Evolutionary conservation across 2,888 invertebrate genomes (phyloP).

Genomic region (Polietes domitor): DNA sequence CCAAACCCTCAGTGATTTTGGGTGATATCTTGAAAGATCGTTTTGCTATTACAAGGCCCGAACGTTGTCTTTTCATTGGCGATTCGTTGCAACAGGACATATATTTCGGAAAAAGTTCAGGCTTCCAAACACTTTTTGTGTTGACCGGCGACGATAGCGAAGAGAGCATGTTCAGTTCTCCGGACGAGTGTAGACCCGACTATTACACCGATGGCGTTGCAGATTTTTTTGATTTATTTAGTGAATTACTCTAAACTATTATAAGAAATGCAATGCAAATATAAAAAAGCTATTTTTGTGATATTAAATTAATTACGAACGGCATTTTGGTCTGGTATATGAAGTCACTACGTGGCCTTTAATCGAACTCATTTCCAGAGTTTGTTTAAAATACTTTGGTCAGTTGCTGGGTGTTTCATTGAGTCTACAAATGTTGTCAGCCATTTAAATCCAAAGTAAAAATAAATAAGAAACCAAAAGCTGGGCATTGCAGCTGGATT

Average conservation of each 20-base stretch:
- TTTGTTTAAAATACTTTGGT: too few relatives aligned
- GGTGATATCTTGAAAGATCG: conserved; percentile 77
- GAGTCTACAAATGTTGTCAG: too few relatives aligned
- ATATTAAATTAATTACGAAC: too few relatives aligned
- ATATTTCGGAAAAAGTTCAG: conserved; percentile 86
- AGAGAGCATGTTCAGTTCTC: conserved; percentile 72
- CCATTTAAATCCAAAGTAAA: too few relatives aligned
- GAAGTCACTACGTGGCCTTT: too few relatives aligned
- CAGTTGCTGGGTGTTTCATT: too few relatives aligned
- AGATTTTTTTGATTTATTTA: conserved; percentile 72
- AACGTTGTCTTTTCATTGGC: conserved; percentile 90
- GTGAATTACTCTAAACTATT: conserved; percentile 48
- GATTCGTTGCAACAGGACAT: conserved; percentile 92
- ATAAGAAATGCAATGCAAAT: too few relatives aligned
- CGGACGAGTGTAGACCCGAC: conserved; percentile 72
- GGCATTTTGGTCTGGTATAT: too few relatives aligned
- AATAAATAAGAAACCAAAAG: too few relatives aligned
- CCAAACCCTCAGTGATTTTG: conserved; percentile 81
- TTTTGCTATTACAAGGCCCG: conserved; percentile 83
- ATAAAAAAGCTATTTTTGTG: too few relatives aligned
- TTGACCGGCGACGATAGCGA: conserved; percentile 82
- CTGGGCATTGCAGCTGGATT: too few relatives aligned
- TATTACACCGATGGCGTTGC: conserved; percentile 76
- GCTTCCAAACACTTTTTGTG: conserved; percentile 88
- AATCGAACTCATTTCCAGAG: too few relatives aligned